Conservation (phyloP, 2,113 vertebrate species). For the Myrmecobius fasciatus region DNA sequence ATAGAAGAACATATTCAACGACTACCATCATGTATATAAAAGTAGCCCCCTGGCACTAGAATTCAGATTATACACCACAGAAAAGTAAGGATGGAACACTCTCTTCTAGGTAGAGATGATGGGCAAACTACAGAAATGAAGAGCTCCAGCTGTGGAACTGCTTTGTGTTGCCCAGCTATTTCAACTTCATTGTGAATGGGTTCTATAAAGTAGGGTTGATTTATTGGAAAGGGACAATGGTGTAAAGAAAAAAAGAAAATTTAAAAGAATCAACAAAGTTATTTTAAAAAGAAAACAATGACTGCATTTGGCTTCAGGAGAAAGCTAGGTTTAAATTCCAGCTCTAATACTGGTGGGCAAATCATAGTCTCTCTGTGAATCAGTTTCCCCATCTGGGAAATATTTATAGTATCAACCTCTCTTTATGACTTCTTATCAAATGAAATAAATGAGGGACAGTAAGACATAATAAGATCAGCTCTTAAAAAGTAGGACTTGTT, state of each 20-base stretch:
- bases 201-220: neutral
- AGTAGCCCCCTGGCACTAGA: neutral
- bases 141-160: neutral
- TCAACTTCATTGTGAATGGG: neutral
- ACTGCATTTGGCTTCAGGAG: neutral
- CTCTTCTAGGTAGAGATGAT: neutral
- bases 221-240: neutral
- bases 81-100: neutral
- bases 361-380: neutral
- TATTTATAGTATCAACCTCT: neutral
- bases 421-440: neutral
- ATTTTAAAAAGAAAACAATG: neutral
- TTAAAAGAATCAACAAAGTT: neutral
- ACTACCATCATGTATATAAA: neutral
- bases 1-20: neutral
- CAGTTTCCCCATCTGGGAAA: neutral
- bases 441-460: neutral
- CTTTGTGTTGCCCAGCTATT: neutral
- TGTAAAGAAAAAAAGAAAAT: neutral
- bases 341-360: neutral
- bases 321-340: neutral
- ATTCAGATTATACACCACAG: neutral
- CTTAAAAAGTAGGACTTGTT: neutral
- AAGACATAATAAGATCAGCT: neutral
- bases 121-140: neutral